Evolutionary conservation across 2,113 vertebrate species (phyloP).

Genomic region (Lates calcarifer): DNA sequence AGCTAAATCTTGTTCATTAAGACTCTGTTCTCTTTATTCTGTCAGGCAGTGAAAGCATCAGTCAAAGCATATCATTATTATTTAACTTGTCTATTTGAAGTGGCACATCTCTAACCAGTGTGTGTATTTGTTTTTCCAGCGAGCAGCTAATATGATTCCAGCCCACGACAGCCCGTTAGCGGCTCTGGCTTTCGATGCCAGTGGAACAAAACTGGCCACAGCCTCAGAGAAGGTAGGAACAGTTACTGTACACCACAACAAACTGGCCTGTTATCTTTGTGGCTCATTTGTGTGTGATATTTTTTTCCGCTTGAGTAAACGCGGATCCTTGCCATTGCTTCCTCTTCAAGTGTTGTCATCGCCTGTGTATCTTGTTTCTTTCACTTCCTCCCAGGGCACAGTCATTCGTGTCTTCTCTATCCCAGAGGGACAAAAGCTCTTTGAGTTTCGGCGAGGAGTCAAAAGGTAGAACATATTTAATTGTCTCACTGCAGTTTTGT

Average conservation of each 20-base stretch:
- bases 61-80: background rate
- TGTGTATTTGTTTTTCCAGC: conserved; percentile 79
- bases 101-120: conserved; percentile 13
- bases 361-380: conserved; percentile 4
- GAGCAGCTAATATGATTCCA: conserved; percentile 99
- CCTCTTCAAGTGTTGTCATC: background rate
- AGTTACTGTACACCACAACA: background rate
- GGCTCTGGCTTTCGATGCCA: conserved; percentile 95
- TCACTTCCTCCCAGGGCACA: conserved; percentile 87
- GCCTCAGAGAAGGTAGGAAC: conserved; percentile 95
- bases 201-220: conserved; percentile 95
- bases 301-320: conserved; percentile 5
- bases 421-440: conserved; percentile 98
- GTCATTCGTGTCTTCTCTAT: conserved; percentile 99
- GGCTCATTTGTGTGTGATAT: background rate
- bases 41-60: background rate
- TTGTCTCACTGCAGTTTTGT: background rate
- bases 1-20: background rate
- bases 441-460: conserved; percentile 98
- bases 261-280: background rate
- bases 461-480: conserved; percentile 88
- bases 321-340: background rate
- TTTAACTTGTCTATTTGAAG: background rate
- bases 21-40: background rate
- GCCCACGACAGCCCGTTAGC: conserved; percentile 98